Base-by-base conservation (phyloP, 2,797 vertebrate species). In the Apogon hyalosoma region DNA sequence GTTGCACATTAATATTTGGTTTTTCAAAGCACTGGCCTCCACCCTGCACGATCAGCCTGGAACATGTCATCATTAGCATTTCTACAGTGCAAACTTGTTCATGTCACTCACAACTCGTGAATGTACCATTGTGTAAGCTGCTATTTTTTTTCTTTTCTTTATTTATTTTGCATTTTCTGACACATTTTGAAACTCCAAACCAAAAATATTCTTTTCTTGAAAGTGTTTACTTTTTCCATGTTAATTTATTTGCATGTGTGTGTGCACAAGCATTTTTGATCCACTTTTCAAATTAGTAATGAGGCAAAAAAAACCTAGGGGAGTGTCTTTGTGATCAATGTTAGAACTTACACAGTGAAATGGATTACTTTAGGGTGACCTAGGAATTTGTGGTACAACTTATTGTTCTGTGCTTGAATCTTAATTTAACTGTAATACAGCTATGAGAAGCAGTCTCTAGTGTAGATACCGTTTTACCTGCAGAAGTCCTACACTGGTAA, bases 211-310 rank as follows among this genome's bases (percentile, higher is more conserved):
- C 0, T 46, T 65, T 62, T 60, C 28, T 69, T 73, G 47, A 82
- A 82, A 69, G 51, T 68, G 87, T 92, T 92, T 86, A 88, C 73
- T 36, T 71, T 87, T 84, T 90, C 40, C 83, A 90, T 92, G 85
- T 92, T 92, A 92, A 92, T 90, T 92, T 93, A 92, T 93, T 92
- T 92, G 90, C 90, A 90, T 90, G 90, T 75, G 79, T 75, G 84
- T 72, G 63, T 33, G 77, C 15, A 63, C 13, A 3, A 48, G 59
- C 55, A 56, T 72, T 82, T 86, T 80, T 28, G 66, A 63, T 61
- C 76, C 75, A 85, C 58, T 59, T 77, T 74, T 74, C 0, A 1
- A 82, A 77, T 83, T 71, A 43, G 60, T 55, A 66, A 63, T 4
- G 41, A 77, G 38, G 55, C 31, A 19, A 63, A 28, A 66, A 82